Conservation (phyloP, 2,888 invertebrate species). For the Drosophila nigritarsus region DNA sequence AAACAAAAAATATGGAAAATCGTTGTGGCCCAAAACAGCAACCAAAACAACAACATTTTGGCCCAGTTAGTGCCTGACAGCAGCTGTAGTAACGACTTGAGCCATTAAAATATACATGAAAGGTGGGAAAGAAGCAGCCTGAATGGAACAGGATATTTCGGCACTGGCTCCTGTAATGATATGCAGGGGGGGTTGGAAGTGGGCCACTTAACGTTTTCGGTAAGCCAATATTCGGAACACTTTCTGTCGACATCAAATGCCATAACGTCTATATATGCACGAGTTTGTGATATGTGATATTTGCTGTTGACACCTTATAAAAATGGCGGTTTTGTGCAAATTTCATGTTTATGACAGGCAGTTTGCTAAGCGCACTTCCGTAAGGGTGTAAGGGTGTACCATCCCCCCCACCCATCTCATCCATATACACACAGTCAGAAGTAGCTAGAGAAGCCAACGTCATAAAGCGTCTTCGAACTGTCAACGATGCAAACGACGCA, state of each 20-base stretch:
- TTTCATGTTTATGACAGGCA: constrained; percentile 79
- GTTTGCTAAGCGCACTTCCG: constrained; percentile 63
- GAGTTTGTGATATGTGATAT: constrained; percentile 50
- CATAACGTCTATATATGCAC: constrained; percentile 61
- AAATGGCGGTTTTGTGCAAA: constrained; percentile 80
- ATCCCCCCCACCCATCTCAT: not conserved
- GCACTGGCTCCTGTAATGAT: constrained; percentile 51
- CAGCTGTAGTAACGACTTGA: constrained; percentile 80
- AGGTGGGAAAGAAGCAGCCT: constrained; percentile 10
- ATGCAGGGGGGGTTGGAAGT: constrained; percentile 43
- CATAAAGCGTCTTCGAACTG: constrained; percentile 37
- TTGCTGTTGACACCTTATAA: constrained; percentile 78
- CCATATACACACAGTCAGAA: constrained; percentile 1
- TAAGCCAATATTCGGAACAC: constrained; percentile 72
- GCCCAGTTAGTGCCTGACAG: constrained; percentile 59
- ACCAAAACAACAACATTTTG: constrained; percentile 29
- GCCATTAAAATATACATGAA: constrained; percentile 74
- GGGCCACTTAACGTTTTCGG: constrained; percentile 60
- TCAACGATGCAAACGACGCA: constrained; percentile 56
- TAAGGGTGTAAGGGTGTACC: constrained; percentile 1
- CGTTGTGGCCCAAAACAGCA: constrained; percentile 22
- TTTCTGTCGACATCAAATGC: constrained; percentile 64
- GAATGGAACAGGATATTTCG: constrained; percentile 28
- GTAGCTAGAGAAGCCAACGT: constrained; percentile 12
- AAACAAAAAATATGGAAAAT: constrained; percentile 8